phyloP scores from a whole-genome alignment of 2,888 invertebrate species.

The Meganola albula region DNA sequence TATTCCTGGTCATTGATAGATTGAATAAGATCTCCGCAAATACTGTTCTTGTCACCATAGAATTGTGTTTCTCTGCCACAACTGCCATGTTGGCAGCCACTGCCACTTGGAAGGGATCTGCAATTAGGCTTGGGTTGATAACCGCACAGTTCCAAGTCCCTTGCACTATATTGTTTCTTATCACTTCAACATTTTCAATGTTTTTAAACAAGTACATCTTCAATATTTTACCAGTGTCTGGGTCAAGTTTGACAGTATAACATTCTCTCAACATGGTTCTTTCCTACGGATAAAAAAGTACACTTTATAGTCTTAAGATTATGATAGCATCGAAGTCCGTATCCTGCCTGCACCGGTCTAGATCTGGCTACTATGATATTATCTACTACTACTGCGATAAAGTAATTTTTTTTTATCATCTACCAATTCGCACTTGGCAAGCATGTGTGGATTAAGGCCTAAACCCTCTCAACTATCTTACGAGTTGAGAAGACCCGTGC shows the following conservation, averaged over 20 bases:
- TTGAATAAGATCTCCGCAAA: constrained; percentile 83
- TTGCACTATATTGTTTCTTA: constrained; percentile 73
- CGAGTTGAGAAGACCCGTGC: no score
- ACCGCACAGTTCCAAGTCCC: constrained; percentile 79
- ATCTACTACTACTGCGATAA: no score
- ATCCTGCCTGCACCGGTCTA: no score
- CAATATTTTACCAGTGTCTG: constrained; percentile 53
- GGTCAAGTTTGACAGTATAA: constrained; percentile 58
- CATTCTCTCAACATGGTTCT: constrained; percentile 37
- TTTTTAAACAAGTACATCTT: constrained; percentile 76
- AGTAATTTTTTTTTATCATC: no score
- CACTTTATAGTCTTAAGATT: no score
- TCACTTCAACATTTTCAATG: constrained; percentile 75
- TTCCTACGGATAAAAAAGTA: no score
- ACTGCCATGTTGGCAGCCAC: constrained; percentile 83
- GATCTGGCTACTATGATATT: no score
- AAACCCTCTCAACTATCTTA: no score
- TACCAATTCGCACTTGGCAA: no score
- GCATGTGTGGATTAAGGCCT: no score
- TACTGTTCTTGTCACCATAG: constrained; percentile 78
- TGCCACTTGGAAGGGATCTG: constrained; percentile 77
- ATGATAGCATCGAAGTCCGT: no score
- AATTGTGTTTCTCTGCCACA: constrained; percentile 58
- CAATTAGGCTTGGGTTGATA: constrained; percentile 78
- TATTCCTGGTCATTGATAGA: constrained; percentile 82